Conservation (phyloP, 2,888 invertebrate species). For the Drosophila quinaria region DNA sequence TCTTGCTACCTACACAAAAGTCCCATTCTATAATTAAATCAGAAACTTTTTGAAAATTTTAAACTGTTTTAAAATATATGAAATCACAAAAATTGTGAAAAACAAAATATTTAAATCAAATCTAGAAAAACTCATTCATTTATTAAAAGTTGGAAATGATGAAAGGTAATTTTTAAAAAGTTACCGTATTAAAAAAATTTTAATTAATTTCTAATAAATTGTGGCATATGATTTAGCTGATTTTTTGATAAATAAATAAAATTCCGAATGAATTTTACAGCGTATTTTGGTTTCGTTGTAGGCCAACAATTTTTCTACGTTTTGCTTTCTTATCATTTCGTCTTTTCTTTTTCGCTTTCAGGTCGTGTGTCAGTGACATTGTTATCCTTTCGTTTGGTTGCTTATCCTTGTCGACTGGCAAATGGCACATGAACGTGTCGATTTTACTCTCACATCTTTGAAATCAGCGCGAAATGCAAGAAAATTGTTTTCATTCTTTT, state of each 20-base stretch:
- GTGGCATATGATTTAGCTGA: neutral
- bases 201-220: neutral
- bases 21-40: no score
- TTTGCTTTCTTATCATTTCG: conserved; percentile 7
- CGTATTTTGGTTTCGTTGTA: conserved; percentile 19
- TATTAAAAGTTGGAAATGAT: no score
- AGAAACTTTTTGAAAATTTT: no score
- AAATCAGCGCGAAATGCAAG: conserved; percentile 43
- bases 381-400: conserved; percentile 76
- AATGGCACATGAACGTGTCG: conserved; percentile 59
- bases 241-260: neutral
- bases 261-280: conserved; percentile 6
- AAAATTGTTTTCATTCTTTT: conserved; percentile 37
- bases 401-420: conserved; percentile 68
- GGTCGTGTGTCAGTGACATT: conserved; percentile 67
- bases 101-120: no score
- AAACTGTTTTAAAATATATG: no score
- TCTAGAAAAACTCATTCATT: no score
- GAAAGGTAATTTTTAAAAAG: no score
- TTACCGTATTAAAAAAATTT: no score
- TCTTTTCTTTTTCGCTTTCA: conserved; percentile 31
- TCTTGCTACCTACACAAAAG: no score
- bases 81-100: no score
- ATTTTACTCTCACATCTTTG: conserved; percentile 17
- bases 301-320: neutral